A percentile compares a stretch with the other conserved stretches of the same genome.
Evolutionary conservation across 2,888 invertebrate species (phyloP).

Genomic region (Germaria angustata): DNA sequence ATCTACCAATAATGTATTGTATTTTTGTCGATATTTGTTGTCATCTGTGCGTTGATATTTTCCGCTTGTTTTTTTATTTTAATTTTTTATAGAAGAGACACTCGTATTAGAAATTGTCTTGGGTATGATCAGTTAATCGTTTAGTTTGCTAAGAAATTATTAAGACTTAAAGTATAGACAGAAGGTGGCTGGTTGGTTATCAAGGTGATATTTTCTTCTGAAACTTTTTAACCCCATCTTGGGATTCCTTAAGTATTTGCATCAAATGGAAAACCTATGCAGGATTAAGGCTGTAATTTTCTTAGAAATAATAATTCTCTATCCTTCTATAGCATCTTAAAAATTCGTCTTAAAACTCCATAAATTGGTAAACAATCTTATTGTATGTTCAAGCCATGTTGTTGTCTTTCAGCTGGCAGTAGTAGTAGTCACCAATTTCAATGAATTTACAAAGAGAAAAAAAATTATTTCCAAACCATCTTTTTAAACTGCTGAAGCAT

Average conservation of each 20-base stretch:
- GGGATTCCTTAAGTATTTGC: too few species aligned
- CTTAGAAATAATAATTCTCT: not conserved
- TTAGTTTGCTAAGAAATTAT: not conserved
- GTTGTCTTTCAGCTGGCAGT: slow-evolving; percentile 40
- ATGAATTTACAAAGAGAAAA: slow-evolving; percentile 10
- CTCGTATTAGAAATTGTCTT: not conserved
- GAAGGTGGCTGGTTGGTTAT: too few species aligned
- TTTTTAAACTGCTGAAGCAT: slow-evolving; percentile 49
- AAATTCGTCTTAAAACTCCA: not conserved
- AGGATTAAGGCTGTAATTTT: too few species aligned
- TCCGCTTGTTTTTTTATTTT: not conserved
- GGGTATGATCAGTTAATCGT: not conserved
- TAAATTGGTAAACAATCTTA: not conserved
- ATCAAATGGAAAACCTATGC: too few species aligned
- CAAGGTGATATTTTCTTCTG: too few species aligned
- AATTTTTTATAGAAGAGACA: not conserved
- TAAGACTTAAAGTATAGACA: too few species aligned
- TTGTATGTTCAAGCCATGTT: slow-evolving; percentile 45
- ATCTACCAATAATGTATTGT: slow-evolving; percentile 45
- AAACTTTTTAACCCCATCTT: too few species aligned
- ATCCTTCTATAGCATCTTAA: not conserved
- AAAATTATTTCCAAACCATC: slow-evolving; percentile 9
- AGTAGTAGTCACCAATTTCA: slow-evolving; percentile 63
- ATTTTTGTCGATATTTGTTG: slow-evolving; percentile 40
- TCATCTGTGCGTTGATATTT: slow-evolving; percentile 52